Conservation (phyloP, 1,140 invertebrate genomes). For the Drosophila nigrodunni region DNA sequence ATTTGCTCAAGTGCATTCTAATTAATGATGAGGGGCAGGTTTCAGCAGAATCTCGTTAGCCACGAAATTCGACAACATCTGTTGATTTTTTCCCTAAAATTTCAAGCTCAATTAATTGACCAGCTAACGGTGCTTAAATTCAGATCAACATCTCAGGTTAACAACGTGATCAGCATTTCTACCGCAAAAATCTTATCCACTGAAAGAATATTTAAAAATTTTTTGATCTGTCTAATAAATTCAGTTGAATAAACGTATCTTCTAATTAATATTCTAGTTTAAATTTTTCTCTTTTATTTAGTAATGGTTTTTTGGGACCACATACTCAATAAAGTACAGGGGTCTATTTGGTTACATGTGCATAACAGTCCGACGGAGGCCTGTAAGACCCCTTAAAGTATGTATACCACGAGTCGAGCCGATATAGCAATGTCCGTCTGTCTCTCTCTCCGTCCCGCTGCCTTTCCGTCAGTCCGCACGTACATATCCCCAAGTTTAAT, state of each 20-base stretch:
- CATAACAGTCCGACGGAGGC: too few relatives aligned
- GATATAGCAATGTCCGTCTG: too few relatives aligned
- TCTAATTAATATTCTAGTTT: background rate
- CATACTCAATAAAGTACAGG: too few relatives aligned
- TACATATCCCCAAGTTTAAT: too few relatives aligned
- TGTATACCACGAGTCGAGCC: too few relatives aligned
- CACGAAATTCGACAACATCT: conserved; percentile 70
- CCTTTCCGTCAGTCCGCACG: too few relatives aligned
- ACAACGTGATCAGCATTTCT: conserved; percentile 5
- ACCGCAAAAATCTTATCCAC: background rate
- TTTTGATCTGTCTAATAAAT: background rate
- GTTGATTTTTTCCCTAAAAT: conserved; percentile 32
- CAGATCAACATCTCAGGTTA: conserved; percentile 21
- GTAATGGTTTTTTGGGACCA: too few relatives aligned
- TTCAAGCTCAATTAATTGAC: conserved; percentile 41
- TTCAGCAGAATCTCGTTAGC: conserved; percentile 46
- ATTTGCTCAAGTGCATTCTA: conserved; percentile 74
- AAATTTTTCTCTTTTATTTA: too few relatives aligned
- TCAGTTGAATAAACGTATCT: background rate
- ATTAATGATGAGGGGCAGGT: conserved; percentile 58
- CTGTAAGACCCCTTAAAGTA: too few relatives aligned
- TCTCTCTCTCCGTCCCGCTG: too few relatives aligned
- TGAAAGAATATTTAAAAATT: background rate
- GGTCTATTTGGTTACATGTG: too few relatives aligned
- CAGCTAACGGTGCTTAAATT: conserved; percentile 16